phyloP scores from a whole-genome alignment of 2,797 vertebrate genomes.

The Numenius phaeopus region DNA sequence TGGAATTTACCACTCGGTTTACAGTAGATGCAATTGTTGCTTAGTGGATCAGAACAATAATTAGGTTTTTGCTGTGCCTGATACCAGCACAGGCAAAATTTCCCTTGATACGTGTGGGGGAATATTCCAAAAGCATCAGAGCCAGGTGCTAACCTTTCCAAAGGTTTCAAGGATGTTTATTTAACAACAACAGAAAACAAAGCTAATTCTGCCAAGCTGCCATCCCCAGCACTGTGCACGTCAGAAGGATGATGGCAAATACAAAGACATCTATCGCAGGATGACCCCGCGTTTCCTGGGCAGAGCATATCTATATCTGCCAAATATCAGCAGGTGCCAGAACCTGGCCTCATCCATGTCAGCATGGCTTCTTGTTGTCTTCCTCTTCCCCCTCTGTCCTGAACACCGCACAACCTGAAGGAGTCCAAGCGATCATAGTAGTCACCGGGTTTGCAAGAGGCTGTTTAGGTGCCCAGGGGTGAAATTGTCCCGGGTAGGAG shows the following conservation, averaged over 20 bases:
- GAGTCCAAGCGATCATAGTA: rapidly evolving
- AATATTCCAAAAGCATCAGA: not conserved
- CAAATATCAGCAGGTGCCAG: not conserved
- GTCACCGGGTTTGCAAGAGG: not conserved
- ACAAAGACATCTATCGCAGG: rapidly evolving
- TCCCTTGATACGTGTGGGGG: not conserved
- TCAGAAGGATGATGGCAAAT: not conserved
- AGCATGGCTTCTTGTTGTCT: not conserved
- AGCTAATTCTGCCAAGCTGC: not conserved
- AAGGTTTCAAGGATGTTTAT: not conserved
- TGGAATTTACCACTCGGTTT: constrained; percentile 40
- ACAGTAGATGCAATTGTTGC: constrained; percentile 60
- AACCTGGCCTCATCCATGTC: not conserved
- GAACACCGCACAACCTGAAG: not conserved
- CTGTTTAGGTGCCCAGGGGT: not conserved
- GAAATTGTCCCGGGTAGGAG: not conserved
- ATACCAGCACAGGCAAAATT: not conserved
- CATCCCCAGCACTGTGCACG: rapidly evolving
- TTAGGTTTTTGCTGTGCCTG: not conserved
- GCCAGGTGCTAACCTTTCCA: not conserved
- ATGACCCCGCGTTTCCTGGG: not conserved
- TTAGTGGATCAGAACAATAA: constrained; percentile 2
- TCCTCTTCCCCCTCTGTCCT: not conserved
- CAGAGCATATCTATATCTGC: not conserved
- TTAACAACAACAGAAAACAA: not conserved